Base-by-base conservation (phyloP, 1,140 invertebrate species). In the Leptinotarsa lineolata region DNA sequence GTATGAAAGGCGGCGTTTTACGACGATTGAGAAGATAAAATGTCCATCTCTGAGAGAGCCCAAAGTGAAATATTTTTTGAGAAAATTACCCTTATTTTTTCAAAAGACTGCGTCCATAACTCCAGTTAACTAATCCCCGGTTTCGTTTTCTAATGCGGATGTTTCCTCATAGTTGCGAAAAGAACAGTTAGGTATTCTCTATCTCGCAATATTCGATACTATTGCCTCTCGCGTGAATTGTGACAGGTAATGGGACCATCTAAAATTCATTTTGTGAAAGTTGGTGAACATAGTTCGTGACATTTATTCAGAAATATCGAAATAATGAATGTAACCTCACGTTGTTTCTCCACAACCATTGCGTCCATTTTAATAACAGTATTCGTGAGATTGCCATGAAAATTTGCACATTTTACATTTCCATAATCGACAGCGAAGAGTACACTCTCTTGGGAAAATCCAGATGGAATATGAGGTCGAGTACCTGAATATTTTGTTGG, bases 311-410 rank as follows among this genome's bases (percentile, higher is more conserved):
- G 48, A 54, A 54, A 54, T 54, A 54, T 54, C 48, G 16, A 54
- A 54, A 54, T 54, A 54, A 54, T 54, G 48, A 54, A 54, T 54
- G n/a, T 54, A 54, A 54, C 48, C 48, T 54, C 48, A 54, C 48
- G 48, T 54, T 54, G 48, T 54, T 54, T 15, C 15, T 54, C n/a
- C 48, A 18, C 15, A 54, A 18, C 48, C 48, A 54, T 54, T 54
- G 48, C 48, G 16, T 16, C 48, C n/a, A 54, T 54, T 54, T 54
- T 54, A 54, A 54, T 54, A 18, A 54, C 16, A 54, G 48, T 54
- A n/a, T 54, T 54, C 48, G 48, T 18, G 48, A 54, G 13, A 54
- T 54, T 54, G n/a, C 48, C 48, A 54, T 54, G 48, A 18, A 54
- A 54, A 54, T 54, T 54, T 54, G 48, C n/a, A 16, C 48, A 54